phyloP scores from a whole-genome alignment of 2,888 invertebrate genomes.

The Epicampocera succincta region DNA sequence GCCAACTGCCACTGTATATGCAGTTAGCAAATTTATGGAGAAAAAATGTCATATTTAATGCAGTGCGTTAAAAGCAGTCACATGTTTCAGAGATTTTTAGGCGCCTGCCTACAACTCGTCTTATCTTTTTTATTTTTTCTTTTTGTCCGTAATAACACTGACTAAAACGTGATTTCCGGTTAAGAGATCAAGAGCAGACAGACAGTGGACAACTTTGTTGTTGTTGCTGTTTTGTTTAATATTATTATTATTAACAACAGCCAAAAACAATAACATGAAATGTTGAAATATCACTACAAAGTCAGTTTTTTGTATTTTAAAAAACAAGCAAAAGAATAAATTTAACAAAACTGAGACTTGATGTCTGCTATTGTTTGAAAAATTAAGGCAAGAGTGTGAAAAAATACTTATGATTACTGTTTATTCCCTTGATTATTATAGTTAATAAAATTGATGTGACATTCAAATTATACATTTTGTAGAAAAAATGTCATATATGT shows the following conservation, averaged over 20 bases:
- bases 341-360: slow-evolving; percentile 24
- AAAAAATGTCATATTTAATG: too few relatives aligned
- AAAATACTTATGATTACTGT: too few relatives aligned
- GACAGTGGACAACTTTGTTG: background rate
- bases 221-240: slow-evolving; percentile 5
- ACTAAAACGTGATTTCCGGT: slow-evolving; percentile 60
- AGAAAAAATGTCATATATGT: too few relatives aligned
- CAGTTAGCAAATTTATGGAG: too few relatives aligned
- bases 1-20: too few relatives aligned
- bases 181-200: slow-evolving; percentile 17
- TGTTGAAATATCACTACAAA: slow-evolving; percentile 29
- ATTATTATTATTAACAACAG: slow-evolving; percentile 8
- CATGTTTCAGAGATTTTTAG: slow-evolving; percentile 25
- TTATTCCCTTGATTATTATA: too few relatives aligned
- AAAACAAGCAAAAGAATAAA: background rate
- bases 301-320: slow-evolving; percentile 8
- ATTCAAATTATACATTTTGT: too few relatives aligned
- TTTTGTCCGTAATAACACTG: slow-evolving; percentile 15
- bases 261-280: slow-evolving; percentile 3
- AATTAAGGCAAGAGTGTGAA: background rate
- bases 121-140: slow-evolving; percentile 8
- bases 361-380: slow-evolving; percentile 24
- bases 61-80: background rate
- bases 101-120: slow-evolving; percentile 21
- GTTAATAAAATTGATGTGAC: too few relatives aligned